A percentile compares a stretch with the other conserved stretches of the same genome.
Conservation (phyloP, 1,140 invertebrate genomes). For the Orius insidiosus region DNA sequence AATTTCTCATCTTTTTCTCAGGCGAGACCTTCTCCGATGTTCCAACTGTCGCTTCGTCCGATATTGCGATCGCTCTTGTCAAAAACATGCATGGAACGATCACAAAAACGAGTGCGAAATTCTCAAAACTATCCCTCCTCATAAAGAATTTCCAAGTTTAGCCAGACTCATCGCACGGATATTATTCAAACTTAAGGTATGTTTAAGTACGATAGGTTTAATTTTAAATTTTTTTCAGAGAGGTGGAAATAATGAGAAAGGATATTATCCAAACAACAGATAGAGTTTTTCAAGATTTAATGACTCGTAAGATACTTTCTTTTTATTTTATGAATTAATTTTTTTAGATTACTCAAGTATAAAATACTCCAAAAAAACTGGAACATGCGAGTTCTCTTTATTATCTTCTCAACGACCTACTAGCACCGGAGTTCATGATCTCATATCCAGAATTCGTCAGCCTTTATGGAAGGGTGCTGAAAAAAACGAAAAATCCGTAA, state of each 20-base stretch:
- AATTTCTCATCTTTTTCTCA: too few relatives aligned
- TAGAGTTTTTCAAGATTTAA: conserved; percentile 65
- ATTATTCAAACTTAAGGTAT: conserved; percentile 41
- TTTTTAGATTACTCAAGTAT: conserved; percentile 59
- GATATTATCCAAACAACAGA: conserved; percentile 44
- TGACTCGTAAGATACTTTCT: conserved; percentile 45
- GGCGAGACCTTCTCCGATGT: conserved; percentile 50
- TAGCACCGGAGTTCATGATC: conserved; percentile 44
- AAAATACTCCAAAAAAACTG: conserved; percentile 49
- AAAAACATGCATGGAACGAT: conserved; percentile 51
- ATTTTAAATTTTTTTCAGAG: too few relatives aligned
- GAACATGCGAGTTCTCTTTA: conserved; percentile 55
- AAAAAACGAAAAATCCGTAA: neutral
- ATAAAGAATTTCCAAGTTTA: conserved; percentile 46
- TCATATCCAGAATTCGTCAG: conserved; percentile 59
- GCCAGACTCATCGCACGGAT: conserved; percentile 53
- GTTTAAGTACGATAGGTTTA: too few relatives aligned
- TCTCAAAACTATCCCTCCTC: conserved; percentile 44
- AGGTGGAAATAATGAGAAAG: conserved; percentile 41
- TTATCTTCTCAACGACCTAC: conserved; percentile 45
- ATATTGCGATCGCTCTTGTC: conserved; percentile 58
- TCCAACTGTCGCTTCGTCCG: conserved; percentile 60
- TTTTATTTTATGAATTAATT: conserved; percentile 11
- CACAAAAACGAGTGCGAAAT: conserved; percentile 62
- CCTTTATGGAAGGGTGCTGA: conserved; percentile 58